Conservation (phyloP, 2,113 vertebrate genomes). For the Abramis brama region DNA sequence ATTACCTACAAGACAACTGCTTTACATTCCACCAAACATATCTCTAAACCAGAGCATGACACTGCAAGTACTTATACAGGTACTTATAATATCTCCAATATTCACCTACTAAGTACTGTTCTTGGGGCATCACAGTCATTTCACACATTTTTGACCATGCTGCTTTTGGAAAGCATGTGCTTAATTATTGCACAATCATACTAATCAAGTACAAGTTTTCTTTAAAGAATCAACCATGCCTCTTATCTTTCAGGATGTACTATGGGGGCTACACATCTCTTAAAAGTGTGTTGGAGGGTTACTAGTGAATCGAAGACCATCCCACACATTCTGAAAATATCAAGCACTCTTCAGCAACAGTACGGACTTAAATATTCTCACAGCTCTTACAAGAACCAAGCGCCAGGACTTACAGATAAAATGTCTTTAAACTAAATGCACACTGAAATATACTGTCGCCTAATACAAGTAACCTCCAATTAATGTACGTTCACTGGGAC, state of each 20-base stretch:
- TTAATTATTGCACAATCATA: constrained; percentile 15
- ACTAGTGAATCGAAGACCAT: constrained; percentile 29
- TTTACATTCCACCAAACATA: neutral
- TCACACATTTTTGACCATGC: neutral
- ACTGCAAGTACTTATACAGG: neutral
- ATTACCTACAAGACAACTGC: neutral
- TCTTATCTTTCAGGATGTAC: constrained; percentile 16
- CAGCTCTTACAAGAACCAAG: neutral
- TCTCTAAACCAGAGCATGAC: neutral
- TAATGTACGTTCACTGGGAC: neutral
- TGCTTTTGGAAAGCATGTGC: neutral
- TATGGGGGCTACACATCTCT: constrained; percentile 12
- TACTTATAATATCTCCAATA: neutral
- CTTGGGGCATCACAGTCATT: neutral
- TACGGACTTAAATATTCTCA: neutral
- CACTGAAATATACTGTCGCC: neutral
- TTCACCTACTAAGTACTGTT: neutral
- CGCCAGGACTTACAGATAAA: too few species aligned
- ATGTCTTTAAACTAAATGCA: neutral
- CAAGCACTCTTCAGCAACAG: constrained; percentile 15
- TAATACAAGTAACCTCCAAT: neutral
- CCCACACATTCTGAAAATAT: constrained; percentile 28
- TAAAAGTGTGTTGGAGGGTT: neutral
- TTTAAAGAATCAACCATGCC: neutral
- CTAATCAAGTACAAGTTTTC: constrained; percentile 21